Evolutionary conservation across 2,113 vertebrate genomes (phyloP), one percentile per base, ranked within the genome.

Genomic region (Epinephelus cyanopodus): DNA sequence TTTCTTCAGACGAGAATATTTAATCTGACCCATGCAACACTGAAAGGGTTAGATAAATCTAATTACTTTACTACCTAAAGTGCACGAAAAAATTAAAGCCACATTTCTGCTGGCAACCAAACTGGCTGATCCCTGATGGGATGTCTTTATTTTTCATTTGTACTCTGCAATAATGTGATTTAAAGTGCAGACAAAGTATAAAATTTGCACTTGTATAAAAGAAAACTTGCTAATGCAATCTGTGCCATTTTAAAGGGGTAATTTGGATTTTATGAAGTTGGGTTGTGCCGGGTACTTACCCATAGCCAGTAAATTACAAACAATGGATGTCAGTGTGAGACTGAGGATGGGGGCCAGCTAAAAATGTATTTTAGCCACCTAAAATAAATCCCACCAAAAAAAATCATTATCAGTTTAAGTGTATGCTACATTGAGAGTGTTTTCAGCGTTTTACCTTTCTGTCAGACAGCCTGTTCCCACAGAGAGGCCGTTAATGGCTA

Each of bases 61-160:
- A 83, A 86, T 76, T 53, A 79, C 61, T 69, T 48, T 33, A 42
- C 56, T 23, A 57, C 39, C 60, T 45, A 68, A 68, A 72, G 77
- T 62, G 63, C 63, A 72, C 33, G 47, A 80, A 48, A 58, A 85
- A 76, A 83, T 85, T 68, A 80, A 84, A 80, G 66, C 70, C 15
- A 37, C 17, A 58, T 48, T 57, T 74, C 68, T 71, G 18, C 72
- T 29, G 27, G 21, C 23, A 76, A 61, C 10, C 61, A 63, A 81
- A 76, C 33, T 27, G 37, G 1, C 39, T 64, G 18, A 83, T 77
- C 76, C 78, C 56, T 75, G 52, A 74, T 53, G 65, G 53, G 69
- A 70, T 45, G 70, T 52, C 33, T 60, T 14, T 5, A 7, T 50
- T 67, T 29, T 52, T 50, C 45, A 73, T 82, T 81, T 79, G 15